Conservation (phyloP, 2,113 vertebrate species). For the Myodes glareolus region DNA sequence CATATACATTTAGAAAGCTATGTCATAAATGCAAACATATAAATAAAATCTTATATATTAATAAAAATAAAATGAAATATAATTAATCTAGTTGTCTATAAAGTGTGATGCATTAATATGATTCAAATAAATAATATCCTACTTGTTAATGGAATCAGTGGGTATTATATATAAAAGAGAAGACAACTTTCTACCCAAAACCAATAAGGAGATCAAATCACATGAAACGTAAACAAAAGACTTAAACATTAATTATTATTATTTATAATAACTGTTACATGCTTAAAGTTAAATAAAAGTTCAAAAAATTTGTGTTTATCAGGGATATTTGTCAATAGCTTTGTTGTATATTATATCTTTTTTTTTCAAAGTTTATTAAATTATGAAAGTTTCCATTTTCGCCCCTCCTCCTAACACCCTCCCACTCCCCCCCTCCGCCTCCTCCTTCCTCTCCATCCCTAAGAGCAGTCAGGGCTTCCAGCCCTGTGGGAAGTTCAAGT, state of each 20-base stretch:
- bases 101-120: not conserved
- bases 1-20: not conserved
- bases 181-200: not conserved
- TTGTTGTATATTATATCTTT: too few relatives aligned
- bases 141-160: not conserved
- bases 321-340: too few relatives aligned
- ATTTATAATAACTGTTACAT: too few relatives aligned
- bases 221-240: not conserved
- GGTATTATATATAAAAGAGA: not conserved
- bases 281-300: too few relatives aligned
- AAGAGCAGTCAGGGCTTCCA: too few relatives aligned
- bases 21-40: not conserved
- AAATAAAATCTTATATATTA: not conserved
- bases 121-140: not conserved
- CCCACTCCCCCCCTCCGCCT: too few relatives aligned
- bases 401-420: too few relatives aligned
- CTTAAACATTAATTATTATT: not conserved
- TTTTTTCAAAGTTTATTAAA: too few relatives aligned
- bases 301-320: too few relatives aligned
- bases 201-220: not conserved
- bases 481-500: too few relatives aligned
- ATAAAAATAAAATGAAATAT: not conserved
- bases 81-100: not conserved
- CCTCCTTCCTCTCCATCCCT: too few relatives aligned
- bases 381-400: too few relatives aligned